Base-by-base conservation (phyloP, 2,888 invertebrate species). In the Diarsia rubi region DNA sequence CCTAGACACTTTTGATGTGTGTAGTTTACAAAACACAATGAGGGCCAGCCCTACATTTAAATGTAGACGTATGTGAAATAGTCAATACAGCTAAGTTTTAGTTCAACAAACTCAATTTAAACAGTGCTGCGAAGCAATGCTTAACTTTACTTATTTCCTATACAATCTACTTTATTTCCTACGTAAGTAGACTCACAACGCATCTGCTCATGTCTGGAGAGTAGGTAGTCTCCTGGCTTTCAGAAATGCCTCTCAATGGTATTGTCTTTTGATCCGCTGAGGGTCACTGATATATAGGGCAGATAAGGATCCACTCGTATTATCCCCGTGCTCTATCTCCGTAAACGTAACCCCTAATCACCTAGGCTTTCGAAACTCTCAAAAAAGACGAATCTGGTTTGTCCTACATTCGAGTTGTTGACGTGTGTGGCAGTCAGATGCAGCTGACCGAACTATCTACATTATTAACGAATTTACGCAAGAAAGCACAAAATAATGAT, bases 251-350 rank as follows among this genome's bases (percentile, higher is more conserved):
- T 81, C 84, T 84, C 83, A 82, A 86, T 79, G 78, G 84, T 87
- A 86, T 87, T 89, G 85, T 86, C 81, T 84, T 83, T 82, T 82
- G 77, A 82, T 78, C 84, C 83, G 75, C 57, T 71, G 77, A 70
- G 82, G 84, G 74, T 78, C 81, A 73, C 86, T 82, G 86, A 87
- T 88, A 84, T 85, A 81, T 83, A 83, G 86, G 84, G 81, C 83
- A 90, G 89, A 90, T 90, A 90, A 88, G 86, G 76, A 85, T 78
- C 80, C 82, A 84, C 75, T 77, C 84, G 83, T 84, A 84, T 88
- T 88, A 88, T 85, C 82, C 86, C 77, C 86, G 88, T 88, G 87
- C 87, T 84, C 84, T 88, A 90, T 91, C 88, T 86, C 75, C 62
- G 79, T 85, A 79, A 83, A 83, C 86, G 84, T 79, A 85, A 84